A percentile compares a stretch with the other conserved stretches of the same genome.
These are phyloP conservation scores for Acanthis flammea DNA, from an alignment of 2,797 vertebrate species.

Conservation along the genomic window DNA sequence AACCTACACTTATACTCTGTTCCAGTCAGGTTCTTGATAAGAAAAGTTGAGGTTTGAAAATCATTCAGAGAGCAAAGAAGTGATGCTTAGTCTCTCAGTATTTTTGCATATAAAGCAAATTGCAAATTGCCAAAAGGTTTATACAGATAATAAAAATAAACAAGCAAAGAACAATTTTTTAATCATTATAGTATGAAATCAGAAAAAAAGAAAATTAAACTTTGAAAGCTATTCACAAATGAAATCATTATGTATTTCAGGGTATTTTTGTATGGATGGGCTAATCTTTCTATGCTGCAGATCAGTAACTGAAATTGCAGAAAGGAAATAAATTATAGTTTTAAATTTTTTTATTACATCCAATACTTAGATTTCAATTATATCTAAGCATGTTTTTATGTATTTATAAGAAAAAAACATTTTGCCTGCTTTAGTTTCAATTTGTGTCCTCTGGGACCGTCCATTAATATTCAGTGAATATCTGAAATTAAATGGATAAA, in stretches of 20 bases:
- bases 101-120: neutral
- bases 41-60: neutral
- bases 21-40: neutral
- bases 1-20: neutral
- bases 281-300: neutral
- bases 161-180: neutral
- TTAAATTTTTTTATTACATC: neutral
- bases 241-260: neutral
- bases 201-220: neutral
- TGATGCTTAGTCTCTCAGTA: neutral
- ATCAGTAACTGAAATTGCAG: neutral
- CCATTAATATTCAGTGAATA: neutral
- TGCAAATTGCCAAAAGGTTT: neutral
- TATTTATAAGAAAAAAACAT: neutral
- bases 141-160: neutral
- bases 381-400: neutral
- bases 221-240: neutral
- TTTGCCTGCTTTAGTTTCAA: neutral
- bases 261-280: neutral
- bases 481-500: neutral
- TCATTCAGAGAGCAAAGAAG: neutral
- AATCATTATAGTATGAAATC: neutral
- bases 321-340: neutral
- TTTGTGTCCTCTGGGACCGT: neutral
- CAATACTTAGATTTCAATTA: neutral